phyloP scores from a whole-genome alignment of 1,140 invertebrate genomes.

The Philotrypesis tridentata region DNA sequence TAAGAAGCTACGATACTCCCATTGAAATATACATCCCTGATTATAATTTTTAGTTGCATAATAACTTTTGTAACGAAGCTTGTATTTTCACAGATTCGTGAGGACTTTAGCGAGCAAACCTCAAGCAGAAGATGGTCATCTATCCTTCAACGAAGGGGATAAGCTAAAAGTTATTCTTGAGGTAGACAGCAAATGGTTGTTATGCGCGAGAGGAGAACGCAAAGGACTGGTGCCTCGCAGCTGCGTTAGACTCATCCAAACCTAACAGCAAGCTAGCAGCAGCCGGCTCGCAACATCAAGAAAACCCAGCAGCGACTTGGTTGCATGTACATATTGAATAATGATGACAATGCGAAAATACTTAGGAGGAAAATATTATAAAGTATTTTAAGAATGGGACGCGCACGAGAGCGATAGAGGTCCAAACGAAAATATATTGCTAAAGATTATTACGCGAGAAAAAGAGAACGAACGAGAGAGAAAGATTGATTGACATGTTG shows the following conservation, averaged over 20 bases:
- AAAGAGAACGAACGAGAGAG: conserved; percentile 22
- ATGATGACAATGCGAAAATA: neutral
- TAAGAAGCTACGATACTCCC: neutral
- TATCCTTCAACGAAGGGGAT: conserved; percentile 87
- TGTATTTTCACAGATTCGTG: conserved; percentile 77
- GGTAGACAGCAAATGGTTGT: conserved; percentile 84
- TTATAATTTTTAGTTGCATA: conserved; percentile 44
- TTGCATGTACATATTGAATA: conserved; percentile 36
- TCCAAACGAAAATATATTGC: conserved; percentile 32
- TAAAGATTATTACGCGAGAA: conserved; percentile 34
- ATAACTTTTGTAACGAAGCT: conserved; percentile 50
- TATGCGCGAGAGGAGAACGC: conserved; percentile 84
- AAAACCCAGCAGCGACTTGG: neutral
- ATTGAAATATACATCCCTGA: neutral
- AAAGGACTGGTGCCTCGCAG: conserved; percentile 85
- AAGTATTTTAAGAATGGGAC: conserved; percentile 34
- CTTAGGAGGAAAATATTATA: neutral
- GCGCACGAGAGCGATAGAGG: conserved; percentile 24
- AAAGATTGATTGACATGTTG: conserved; percentile 36
- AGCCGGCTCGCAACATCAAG: neutral
- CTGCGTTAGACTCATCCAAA: conserved; percentile 78
- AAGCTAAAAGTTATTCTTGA: conserved; percentile 83
- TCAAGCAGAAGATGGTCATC: conserved; percentile 83
- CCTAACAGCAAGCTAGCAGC: conserved; percentile 58
- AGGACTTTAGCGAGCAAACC: conserved; percentile 83